Evolutionary conservation across 1,140 invertebrate species (phyloP).

Genomic region (Charaxes varanes): DNA sequence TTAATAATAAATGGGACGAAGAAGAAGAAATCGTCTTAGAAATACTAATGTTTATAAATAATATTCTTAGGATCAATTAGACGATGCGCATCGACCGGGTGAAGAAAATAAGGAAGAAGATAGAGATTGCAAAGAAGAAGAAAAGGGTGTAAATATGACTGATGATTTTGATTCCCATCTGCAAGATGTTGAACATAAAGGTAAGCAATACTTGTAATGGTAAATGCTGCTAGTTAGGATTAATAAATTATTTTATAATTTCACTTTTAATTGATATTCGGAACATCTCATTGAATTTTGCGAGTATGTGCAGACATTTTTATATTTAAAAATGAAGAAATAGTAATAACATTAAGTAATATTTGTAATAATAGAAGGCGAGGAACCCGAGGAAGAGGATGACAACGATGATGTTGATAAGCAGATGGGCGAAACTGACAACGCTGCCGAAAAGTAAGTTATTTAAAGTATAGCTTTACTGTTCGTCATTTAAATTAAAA

Average conservation of each 20-base stretch:
- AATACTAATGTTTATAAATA: not conserved
- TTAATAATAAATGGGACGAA: too few species aligned
- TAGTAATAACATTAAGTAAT: not conserved
- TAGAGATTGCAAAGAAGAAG: conserved; percentile 91
- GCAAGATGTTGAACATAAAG: conserved; percentile 85
- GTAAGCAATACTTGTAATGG: too few species aligned
- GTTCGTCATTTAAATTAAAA: not conserved
- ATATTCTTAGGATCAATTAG: conserved; percentile 88
- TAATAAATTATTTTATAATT: not conserved
- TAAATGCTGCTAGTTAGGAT: not conserved
- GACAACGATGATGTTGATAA: conserved; percentile 89
- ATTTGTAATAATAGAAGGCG: conserved; percentile 38
- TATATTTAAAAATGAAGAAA: too few species aligned
- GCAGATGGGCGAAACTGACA: conserved; percentile 95
- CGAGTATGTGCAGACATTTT: too few species aligned
- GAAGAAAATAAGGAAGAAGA: conserved; percentile 84
- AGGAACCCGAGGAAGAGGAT: conserved; percentile 80
- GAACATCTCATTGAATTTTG: not conserved
- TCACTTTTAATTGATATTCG: not conserved
- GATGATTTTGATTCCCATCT: conserved; percentile 86
- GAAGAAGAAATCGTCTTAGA: too few species aligned
- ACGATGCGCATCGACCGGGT: conserved; percentile 87
- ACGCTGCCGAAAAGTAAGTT: conserved; percentile 85
- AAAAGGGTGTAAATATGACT: conserved; percentile 95
- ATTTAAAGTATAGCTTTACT: not conserved